These are phyloP conservation scores for Cepaea hortensis DNA, from an alignment of 2,888 invertebrate species.

Conservation along the genomic window DNA sequence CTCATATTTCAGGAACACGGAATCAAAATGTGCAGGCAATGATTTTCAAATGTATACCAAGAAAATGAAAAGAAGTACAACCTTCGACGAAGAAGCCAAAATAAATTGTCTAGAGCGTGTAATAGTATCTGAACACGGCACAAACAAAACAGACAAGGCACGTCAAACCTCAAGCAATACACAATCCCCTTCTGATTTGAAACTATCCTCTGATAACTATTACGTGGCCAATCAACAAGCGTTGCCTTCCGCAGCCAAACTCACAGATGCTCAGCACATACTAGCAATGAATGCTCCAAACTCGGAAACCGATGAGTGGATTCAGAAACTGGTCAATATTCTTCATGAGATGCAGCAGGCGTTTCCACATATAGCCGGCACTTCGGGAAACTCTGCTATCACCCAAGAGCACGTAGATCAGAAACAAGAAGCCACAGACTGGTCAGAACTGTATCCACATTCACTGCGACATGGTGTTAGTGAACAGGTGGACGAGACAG, in stretches of 20 bases:
- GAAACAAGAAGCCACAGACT: not conserved
- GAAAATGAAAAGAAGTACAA: not conserved
- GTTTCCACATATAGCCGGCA: not conserved
- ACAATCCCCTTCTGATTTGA: not conserved
- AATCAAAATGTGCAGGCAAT: not conserved
- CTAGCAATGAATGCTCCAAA: slow-evolving; percentile 22
- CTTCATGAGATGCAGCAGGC: slow-evolving; percentile 33
- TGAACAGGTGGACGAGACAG: not conserved
- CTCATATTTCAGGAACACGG: not conserved
- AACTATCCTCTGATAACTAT: not conserved
- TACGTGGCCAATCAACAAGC: not conserved
- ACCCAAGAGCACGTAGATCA: not conserved
- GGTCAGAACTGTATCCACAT: not conserved
- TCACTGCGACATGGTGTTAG: not conserved
- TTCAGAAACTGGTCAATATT: slow-evolving; percentile 34
- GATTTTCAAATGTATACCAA: not conserved
- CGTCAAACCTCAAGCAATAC: not conserved
- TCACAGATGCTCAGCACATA: slow-evolving; percentile 15
- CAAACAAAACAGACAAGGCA: not conserved
- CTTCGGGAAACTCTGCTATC: not conserved
- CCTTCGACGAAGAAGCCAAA: not conserved
- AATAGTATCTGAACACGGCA: not conserved
- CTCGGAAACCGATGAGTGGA: slow-evolving; percentile 22
- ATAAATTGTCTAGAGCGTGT: not conserved
- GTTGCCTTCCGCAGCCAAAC: not conserved